A percentile compares a stretch with the other conserved stretches of the same genome.
Evolutionary conservation across 1,140 invertebrate species (phyloP).

Genomic region (Geopemphigus sp.): DNA sequence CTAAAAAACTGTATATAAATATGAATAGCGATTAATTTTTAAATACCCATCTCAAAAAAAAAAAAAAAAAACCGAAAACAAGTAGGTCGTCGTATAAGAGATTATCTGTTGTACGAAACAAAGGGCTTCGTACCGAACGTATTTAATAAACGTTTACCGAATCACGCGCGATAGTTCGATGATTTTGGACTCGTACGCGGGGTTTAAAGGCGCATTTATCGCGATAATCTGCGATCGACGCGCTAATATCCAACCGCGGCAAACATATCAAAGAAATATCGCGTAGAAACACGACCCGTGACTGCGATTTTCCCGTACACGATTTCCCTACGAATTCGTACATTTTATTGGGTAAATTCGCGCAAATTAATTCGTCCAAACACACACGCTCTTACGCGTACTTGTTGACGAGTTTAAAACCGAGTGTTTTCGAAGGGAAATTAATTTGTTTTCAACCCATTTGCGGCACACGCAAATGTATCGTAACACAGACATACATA

Average conservation of each 20-base stretch:
- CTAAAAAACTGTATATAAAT: no score
- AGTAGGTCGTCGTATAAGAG: no score
- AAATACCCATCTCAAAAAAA: no score
- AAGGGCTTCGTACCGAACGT: no score
- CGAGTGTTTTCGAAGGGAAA: conserved; percentile 17
- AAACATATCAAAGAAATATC: neutral
- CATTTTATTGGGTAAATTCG: conserved; percentile 12
- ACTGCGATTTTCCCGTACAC: neutral
- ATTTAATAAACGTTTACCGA: no score
- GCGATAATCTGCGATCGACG: neutral
- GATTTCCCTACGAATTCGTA: no score
- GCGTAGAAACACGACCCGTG: conserved; percentile 3
- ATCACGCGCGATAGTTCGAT: neutral
- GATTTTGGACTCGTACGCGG: neutral
- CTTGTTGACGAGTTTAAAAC: neutral
- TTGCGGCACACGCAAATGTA: neutral
- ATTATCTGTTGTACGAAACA: no score
- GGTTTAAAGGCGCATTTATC: neutral
- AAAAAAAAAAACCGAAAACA: no score
- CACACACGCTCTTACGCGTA: neutral
- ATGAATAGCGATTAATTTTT: no score
- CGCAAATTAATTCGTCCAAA: neutral
- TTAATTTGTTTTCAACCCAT: conserved; percentile 4
- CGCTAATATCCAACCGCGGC: no score
- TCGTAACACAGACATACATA: no score